Percentiles rank a stretch among this genome's conserved stretches.
phyloP scores from a whole-genome alignment of 2,113 vertebrate species.

The Sander lucioperca region DNA sequence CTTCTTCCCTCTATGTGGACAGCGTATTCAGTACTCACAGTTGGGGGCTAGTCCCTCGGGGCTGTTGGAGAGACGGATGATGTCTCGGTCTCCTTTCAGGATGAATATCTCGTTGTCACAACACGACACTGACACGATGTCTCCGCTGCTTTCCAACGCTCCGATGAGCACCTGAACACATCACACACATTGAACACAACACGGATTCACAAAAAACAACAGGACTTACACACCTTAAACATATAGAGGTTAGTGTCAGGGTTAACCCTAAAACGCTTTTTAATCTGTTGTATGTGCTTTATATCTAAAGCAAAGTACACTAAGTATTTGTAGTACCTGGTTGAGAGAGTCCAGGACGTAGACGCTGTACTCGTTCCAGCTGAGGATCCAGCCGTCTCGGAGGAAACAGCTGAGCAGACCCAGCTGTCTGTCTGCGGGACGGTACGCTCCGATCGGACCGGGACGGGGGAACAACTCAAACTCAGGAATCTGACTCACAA shows the following conservation, averaged over 20 bases:
- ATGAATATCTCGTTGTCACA: slow-evolving; percentile 96
- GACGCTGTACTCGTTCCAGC: slow-evolving; percentile 97
- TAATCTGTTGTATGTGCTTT: no score
- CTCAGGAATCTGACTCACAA: slow-evolving; percentile 79
- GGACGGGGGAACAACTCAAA: slow-evolving; percentile 92
- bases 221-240: not conserved
- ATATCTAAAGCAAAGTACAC: no score
- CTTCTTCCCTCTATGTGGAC: no score
- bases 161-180: slow-evolving; percentile 87
- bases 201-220: not conserved
- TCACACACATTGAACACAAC: not conserved
- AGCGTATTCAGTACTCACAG: slow-evolving; percentile 77
- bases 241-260: no score
- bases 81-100: slow-evolving; percentile 94
- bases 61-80: slow-evolving; percentile 92
- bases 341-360: slow-evolving; percentile 92
- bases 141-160: slow-evolving; percentile 92
- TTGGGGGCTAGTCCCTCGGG: slow-evolving; percentile 89
- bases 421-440: slow-evolving; percentile 88
- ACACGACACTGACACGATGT: slow-evolving; percentile 96
- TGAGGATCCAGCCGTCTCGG: slow-evolving; percentile 93
- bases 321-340: slow-evolving; percentile 71
- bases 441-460: slow-evolving; percentile 80
- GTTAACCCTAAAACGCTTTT: no score
- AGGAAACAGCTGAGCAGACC: slow-evolving; percentile 92